phyloP scores from a whole-genome alignment of 2,888 invertebrate species.

The Ctenicera cuprea region DNA sequence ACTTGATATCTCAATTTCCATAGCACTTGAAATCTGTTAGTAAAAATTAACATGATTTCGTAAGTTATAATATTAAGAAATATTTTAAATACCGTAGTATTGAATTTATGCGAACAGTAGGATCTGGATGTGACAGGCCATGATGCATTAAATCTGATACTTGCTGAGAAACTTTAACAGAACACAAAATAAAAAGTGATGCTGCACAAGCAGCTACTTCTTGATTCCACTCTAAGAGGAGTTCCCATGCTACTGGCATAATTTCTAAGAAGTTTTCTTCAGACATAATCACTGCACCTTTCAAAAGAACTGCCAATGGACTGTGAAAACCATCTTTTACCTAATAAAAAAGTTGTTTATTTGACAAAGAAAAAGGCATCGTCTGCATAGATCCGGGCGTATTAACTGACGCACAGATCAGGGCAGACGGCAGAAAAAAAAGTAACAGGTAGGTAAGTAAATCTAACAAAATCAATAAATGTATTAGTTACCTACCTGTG shows the following conservation, averaged over 20 bases:
- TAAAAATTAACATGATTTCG: neutral
- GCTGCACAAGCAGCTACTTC: slow-evolving; percentile 91
- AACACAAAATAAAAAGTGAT: slow-evolving; percentile 92
- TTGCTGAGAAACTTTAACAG: slow-evolving; percentile 93
- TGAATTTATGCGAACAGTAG: slow-evolving; percentile 87
- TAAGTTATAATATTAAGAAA: neutral
- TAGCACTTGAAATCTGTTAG: slow-evolving; percentile 88
- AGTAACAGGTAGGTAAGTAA: too few species aligned
- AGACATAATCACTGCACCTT: slow-evolving; percentile 91
- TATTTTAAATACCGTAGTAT: slow-evolving; percentile 78
- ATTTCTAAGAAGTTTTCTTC: slow-evolving; percentile 93
- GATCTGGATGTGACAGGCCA: slow-evolving; percentile 89
- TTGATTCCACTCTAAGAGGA: slow-evolving; percentile 93
- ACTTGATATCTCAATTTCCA: slow-evolving; percentile 99
- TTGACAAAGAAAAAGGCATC: neutral
- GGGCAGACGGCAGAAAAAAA: too few species aligned
- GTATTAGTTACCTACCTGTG: slow-evolving; percentile 72
- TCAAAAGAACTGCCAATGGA: slow-evolving; percentile 89
- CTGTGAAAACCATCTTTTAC: slow-evolving; percentile 94
- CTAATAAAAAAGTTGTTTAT: slow-evolving; percentile 68
- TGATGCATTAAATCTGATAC: slow-evolving; percentile 93
- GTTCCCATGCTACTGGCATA: slow-evolving; percentile 95
- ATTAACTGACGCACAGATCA: too few species aligned
- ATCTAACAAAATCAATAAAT: neutral
- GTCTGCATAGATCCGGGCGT: too few species aligned